These are phyloP conservation scores for Adineta ricciae DNA, from an alignment of 2,888 invertebrate genomes.

Conservation along the genomic window DNA sequence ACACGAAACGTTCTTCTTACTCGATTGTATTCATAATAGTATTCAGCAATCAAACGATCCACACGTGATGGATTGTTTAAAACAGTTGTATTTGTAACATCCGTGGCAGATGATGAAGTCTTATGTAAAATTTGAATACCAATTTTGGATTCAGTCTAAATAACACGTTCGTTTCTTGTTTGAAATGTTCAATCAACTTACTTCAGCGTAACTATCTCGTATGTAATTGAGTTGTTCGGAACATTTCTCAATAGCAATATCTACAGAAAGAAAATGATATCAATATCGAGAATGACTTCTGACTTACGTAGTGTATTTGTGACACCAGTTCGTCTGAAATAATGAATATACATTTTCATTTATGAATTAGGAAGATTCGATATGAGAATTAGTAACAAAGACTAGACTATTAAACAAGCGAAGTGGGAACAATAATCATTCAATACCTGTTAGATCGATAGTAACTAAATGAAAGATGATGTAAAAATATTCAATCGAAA, in stretches of 20 bases:
- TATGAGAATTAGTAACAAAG: background rate
- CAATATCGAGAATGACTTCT: background rate
- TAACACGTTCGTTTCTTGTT: background rate
- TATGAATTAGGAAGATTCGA: background rate
- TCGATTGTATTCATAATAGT: slow-evolving; percentile 64
- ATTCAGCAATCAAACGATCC: slow-evolving; percentile 68
- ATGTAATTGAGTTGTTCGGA: slow-evolving; percentile 10
- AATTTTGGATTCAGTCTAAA: slow-evolving; percentile 16
- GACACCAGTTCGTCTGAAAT: slow-evolving; percentile 1
- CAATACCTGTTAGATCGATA: slow-evolving; percentile 12
- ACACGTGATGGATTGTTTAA: slow-evolving; percentile 68
- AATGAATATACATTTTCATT: background rate
- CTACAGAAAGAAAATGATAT: background rate
- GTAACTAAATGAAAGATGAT: background rate
- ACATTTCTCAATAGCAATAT: slow-evolving; percentile 14
- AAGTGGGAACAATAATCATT: background rate
- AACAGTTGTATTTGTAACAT: slow-evolving; percentile 57
- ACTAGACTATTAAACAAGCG: background rate
- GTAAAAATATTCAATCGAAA: background rate
- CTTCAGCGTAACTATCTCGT: slow-evolving; percentile 9
- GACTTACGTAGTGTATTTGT: background rate
- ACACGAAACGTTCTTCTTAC: slow-evolving; percentile 40
- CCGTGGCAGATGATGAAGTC: background rate
- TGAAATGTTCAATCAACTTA: background rate
- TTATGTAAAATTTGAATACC: background rate